Conservation (phyloP, 2,797 vertebrate species). For the Artibeus lituratus region DNA sequence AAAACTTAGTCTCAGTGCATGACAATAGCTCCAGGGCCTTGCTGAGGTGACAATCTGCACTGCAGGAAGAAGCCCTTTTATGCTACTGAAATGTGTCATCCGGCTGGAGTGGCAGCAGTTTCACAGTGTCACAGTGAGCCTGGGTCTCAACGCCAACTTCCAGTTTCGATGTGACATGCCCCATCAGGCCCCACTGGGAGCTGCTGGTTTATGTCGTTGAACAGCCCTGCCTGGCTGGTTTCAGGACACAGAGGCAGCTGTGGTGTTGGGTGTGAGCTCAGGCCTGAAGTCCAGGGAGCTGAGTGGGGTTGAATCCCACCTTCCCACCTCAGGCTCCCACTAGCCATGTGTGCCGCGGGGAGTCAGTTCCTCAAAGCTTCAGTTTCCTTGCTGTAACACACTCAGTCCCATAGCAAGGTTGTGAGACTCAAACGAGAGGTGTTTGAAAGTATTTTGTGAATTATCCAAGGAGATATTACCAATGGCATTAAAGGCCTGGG, state of each 20-base stretch:
- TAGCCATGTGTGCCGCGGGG: neutral
- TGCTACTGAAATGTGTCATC: neutral
- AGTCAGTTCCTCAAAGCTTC: neutral
- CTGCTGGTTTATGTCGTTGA: constrained; percentile 30
- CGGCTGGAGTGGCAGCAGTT: neutral
- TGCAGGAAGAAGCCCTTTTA: neutral
- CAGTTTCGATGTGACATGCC: constrained; percentile 46
- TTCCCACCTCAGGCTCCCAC: neutral
- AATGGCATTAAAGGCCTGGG: neutral
- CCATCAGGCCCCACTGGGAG: constrained; percentile 45
- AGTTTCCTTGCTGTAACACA: neutral
- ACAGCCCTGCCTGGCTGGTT: constrained; percentile 23
- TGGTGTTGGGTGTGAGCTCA: neutral
- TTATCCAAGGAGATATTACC: neutral
- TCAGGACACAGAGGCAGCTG: neutral
- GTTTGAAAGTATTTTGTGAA: neutral
- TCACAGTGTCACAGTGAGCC: neutral
- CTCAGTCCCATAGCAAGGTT: neutral
- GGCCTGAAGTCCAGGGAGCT: neutral
- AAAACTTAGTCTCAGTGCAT: neutral
- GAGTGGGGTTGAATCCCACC: neutral
- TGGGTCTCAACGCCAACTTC: constrained; percentile 50
- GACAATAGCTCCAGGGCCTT: neutral
- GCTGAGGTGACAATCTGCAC: neutral
- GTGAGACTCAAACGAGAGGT: neutral